Percentiles rank a stretch among this genome's conserved stretches.
Evolutionary conservation across 2,888 invertebrate genomes (phyloP).

Genomic region (Gortyna flavago): DNA sequence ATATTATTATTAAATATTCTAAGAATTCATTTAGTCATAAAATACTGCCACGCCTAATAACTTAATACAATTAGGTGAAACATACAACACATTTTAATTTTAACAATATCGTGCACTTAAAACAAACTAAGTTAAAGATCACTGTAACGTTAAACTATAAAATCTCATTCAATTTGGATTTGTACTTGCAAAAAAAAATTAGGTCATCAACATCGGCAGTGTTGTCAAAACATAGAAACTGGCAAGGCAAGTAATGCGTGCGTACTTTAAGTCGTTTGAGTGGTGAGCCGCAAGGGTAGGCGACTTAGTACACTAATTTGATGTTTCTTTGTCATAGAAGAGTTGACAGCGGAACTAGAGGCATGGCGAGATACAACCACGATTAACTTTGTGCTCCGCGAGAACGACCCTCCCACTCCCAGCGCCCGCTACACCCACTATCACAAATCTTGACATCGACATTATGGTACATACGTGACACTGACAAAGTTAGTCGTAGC

Average conservation of each 20-base stretch:
- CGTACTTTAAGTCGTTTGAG: constrained; percentile 81
- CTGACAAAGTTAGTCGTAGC: constrained; percentile 86
- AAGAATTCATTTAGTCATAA: constrained; percentile 83
- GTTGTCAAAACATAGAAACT: constrained; percentile 89
- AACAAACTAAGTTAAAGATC: constrained; percentile 88
- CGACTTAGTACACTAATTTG: constrained; percentile 70
- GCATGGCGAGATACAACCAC: constrained; percentile 76
- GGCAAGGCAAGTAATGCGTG: constrained; percentile 89
- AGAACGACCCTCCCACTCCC: constrained; percentile 77
- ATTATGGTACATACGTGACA: constrained; percentile 70
- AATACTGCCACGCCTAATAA: constrained; percentile 88
- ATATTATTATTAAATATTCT: constrained; percentile 85
- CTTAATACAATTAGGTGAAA: constrained; percentile 88
- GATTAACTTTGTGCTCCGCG: constrained; percentile 78
- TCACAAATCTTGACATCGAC: constrained; percentile 68
- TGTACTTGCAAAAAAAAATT: constrained; percentile 88
- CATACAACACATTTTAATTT: constrained; percentile 89
- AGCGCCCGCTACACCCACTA: constrained; percentile 67
- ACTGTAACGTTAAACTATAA: constrained; percentile 88
- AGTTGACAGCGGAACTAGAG: constrained; percentile 86
- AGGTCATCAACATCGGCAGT: constrained; percentile 86
- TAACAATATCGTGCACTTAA: constrained; percentile 90
- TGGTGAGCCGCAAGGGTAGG: constrained; percentile 73
- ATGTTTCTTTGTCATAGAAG: constrained; percentile 87
- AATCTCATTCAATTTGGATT: constrained; percentile 90